Evolutionary conservation across 2,888 invertebrate species (phyloP), one percentile per base, ranked within the genome.

Genomic region (Drosophila paramelanica): DNA sequence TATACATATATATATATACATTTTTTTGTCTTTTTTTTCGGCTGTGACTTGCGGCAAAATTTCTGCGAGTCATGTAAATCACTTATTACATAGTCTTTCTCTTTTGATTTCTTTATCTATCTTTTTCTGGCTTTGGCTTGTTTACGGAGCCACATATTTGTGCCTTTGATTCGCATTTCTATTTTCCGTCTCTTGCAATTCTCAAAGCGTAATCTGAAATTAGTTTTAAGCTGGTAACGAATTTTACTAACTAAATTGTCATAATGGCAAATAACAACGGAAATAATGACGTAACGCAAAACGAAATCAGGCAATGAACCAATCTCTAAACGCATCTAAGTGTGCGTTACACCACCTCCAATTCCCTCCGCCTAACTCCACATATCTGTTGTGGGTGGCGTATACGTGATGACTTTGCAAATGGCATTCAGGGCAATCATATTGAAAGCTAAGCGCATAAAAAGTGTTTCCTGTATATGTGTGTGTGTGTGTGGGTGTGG

Each of bases 361-460:
- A 27, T 31, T 23, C 64, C 31, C 55, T 17, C 14, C 20, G 8
- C 13, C 5, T 11, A 6, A 11, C 5, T 5, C 13, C 33, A 46
- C 5, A 31, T 13, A 59, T n/a, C 50, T 65, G 13, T 50, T 20
- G 36, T 50, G 45, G 67, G 73, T 82, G 87, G 76, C 81, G 87
- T 81, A 84, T 89, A 89, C 85, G 85, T 85, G 85, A 85, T 85
- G 89, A 89, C 85, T 87, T 81, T 87, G 85, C 85, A 85, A 85
- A 85, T 89, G 77, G 67, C 87, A 62, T 70, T 60, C 53, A 60
- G 31, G 46, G 67, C 80, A 83, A 88, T 83, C 88, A 67, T 74
- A 83, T 81, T 71, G 79, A 81, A 69, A 68, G 82, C 79, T 68
- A 68, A 88, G 62, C 75, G 68, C 74, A 88, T 83, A 78, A 83